Base-by-base conservation (phyloP, 2,888 invertebrate genomes). In the Nowickia ferox region DNA sequence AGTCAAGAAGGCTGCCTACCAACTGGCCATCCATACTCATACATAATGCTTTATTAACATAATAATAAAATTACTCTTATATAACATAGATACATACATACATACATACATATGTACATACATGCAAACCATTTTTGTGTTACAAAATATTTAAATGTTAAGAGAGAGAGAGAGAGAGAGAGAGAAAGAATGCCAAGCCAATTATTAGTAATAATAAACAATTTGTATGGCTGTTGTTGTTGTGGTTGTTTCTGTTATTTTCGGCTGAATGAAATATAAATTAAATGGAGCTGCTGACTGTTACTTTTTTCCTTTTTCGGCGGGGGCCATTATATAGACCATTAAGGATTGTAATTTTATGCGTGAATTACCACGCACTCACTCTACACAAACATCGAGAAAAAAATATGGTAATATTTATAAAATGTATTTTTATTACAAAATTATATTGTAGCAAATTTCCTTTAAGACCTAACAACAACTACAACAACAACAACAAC, bases 321-420 rank as follows among this genome's bases (percentile, higher is more conserved):
- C 15, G 66, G 17, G 6, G 15, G 17, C 51, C 75, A 79, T 79
- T 75, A 63, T 69, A 40, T 8, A 22, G 59, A 59, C 46, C 84
- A 74, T 78, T 78, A 68, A 79, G n/a, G 17, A 68, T 80, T 53
- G 30, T 61, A 66, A 65, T 66, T 76, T 76, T 80, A 77, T 84
- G 84, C 84, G 76, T 84, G 53, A 84, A 76, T 66, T 65, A 9
- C 11, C 61, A n/a, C 57, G 8, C 55, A 17, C 66, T 5, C 15
- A n/a, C 17, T 40, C 13, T 46, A 17, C 22, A 30, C 48, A 22
- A 48, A 48, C 30, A 30, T n/a, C 13, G 1, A 38, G 22, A 59
- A 66, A 66, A 57, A 30, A 30, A 30, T 3, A 30, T 55, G 46
- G 0, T 57, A 65, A 72, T 63, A 65, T 48, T 40, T 57, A 65